Conservation (phyloP, 2,888 invertebrate genomes). For the Nymphalis c-album region DNA sequence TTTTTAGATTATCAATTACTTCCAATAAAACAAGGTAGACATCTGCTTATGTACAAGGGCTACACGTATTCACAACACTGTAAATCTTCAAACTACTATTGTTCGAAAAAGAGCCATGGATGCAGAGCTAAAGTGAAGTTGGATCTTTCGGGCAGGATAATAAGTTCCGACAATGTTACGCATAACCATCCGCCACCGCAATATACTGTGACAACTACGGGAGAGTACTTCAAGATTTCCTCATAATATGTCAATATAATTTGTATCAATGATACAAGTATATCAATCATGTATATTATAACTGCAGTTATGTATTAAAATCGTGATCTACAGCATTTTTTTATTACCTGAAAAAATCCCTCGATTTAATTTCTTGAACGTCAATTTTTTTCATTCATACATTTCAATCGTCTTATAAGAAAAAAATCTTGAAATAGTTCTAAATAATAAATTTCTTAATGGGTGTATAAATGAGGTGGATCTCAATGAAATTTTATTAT, state of each 20-base stretch:
- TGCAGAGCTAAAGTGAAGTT: slow-evolving; percentile 47
- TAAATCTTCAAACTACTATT: slow-evolving; percentile 41
- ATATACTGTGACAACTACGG: slow-evolving; percentile 31
- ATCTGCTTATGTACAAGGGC: slow-evolving; percentile 43
- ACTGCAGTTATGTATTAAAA: too few relatives aligned
- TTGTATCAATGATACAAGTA: too few relatives aligned
- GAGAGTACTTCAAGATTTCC: slow-evolving; percentile 26
- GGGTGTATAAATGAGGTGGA: neutral
- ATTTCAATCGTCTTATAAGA: neutral
- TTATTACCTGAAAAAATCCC: too few relatives aligned
- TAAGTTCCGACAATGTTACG: slow-evolving; percentile 23
- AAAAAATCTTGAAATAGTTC: neutral
- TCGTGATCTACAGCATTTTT: too few relatives aligned
- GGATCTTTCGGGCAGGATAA: slow-evolving; percentile 36
- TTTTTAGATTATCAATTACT: slow-evolving; percentile 45
- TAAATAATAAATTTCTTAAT: neutral
- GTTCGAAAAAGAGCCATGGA: slow-evolving; percentile 46
- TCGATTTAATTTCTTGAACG: too few relatives aligned
- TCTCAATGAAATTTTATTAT: neutral
- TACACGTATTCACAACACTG: slow-evolving; percentile 46
- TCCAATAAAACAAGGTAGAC: slow-evolving; percentile 39
- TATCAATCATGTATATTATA: too few relatives aligned
- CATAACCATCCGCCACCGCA: slow-evolving; percentile 41
- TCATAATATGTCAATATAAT: slow-evolving; percentile 6
- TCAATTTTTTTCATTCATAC: too few relatives aligned